Conservation (phyloP, 2,113 vertebrate species). For the Lagenorhynchus albirostris region DNA sequence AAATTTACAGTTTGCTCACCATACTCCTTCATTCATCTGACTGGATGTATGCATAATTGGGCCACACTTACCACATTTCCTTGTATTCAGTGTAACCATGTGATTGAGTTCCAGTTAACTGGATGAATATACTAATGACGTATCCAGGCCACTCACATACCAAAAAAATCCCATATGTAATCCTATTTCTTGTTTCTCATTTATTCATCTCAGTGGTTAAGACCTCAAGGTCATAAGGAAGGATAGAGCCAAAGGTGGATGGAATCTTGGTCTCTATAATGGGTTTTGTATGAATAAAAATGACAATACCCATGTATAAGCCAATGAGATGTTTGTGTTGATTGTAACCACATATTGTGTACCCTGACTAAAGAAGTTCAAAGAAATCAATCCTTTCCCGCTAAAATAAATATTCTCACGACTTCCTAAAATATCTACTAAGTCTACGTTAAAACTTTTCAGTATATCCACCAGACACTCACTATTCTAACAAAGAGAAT, state of each 20-base stretch:
- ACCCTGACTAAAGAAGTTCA: background rate
- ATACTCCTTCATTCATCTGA: background rate
- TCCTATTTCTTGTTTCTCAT: background rate
- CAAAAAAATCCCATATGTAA: background rate
- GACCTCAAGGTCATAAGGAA: background rate
- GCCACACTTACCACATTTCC: background rate
- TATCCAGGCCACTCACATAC: background rate
- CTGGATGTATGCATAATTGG: background rate
- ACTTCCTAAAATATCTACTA: background rate
- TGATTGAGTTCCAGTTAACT: background rate
- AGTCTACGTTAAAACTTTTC: background rate
- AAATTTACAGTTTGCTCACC: background rate
- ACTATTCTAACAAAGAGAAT: background rate
- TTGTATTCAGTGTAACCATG: background rate
- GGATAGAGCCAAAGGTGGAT: background rate
- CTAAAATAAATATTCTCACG: background rate
- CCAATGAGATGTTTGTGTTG: background rate
- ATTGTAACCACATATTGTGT: background rate
- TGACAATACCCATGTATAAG: background rate
- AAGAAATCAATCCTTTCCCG: background rate
- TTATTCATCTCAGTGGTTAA: background rate
- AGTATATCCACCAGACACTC: background rate
- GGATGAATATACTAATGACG: background rate
- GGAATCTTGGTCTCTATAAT: background rate
- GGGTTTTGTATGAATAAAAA: background rate